These are phyloP conservation scores for Lepidochitona cinerea DNA, from an alignment of 2,888 invertebrate genomes.

Conservation along the genomic window DNA sequence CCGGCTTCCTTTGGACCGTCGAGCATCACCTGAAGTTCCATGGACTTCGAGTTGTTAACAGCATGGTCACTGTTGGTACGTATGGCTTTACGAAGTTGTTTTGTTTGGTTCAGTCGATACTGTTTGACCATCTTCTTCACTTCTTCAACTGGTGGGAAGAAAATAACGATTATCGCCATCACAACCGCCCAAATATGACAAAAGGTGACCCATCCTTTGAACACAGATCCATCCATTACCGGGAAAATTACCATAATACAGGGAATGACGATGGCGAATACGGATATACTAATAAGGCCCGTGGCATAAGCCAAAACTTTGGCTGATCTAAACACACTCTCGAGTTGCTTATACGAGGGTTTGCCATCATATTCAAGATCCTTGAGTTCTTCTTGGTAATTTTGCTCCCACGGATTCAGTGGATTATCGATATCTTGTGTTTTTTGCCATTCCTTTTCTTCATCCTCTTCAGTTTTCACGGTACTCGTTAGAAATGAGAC, in stretches of 20 bases:
- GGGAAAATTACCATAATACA: conserved; percentile 6
- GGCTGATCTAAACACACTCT: not conserved
- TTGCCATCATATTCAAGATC: conserved; percentile 4
- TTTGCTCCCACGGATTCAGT: conserved; percentile 33
- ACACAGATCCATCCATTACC: not conserved
- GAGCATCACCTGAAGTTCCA: not conserved
- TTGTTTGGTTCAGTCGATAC: conserved; percentile 40
- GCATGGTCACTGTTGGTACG: conserved; percentile 25
- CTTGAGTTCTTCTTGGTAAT: conserved; percentile 5
- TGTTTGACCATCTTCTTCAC: conserved; percentile 54
- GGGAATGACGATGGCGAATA: not conserved
- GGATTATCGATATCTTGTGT: conserved; percentile 47
- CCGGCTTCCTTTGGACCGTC: not conserved
- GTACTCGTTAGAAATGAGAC: conserved; percentile 17
- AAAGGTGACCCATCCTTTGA: conserved; percentile 8
- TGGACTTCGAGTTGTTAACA: conserved; percentile 21
- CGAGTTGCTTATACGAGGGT: not conserved
- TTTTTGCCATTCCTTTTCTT: conserved; percentile 36
- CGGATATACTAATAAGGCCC: not conserved
- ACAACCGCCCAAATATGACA: conserved; percentile 48
- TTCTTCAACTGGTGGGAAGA: conserved; percentile 61
- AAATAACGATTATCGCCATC: conserved; percentile 60
- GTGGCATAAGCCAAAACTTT: not conserved
- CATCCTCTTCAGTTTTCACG: conserved; percentile 15
- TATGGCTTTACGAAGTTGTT: not conserved